Conservation (phyloP, 2,113 vertebrate species). For the Isichthys henryi region DNA sequence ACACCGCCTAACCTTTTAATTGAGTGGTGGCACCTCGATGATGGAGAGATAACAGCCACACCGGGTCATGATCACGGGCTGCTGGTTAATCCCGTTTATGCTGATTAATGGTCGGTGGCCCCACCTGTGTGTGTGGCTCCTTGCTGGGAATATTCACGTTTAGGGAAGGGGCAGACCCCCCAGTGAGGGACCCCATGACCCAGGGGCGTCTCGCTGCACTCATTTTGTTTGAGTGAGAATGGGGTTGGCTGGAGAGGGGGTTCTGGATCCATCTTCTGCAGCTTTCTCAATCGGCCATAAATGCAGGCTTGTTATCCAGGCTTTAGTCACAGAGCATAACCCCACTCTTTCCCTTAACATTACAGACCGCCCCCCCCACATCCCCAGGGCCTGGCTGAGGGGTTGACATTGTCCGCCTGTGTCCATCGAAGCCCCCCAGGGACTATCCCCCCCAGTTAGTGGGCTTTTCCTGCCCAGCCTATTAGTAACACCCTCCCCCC, state of each 20-base stretch:
- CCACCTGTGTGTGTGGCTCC: neutral
- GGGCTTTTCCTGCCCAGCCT: neutral
- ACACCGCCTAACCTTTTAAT: constrained; percentile 64
- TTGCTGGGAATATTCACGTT: neutral
- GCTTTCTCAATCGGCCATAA: neutral
- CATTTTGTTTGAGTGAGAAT: neutral
- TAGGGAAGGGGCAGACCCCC: neutral
- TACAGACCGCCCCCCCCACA: neutral
- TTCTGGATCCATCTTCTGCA: neutral
- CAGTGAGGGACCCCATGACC: neutral
- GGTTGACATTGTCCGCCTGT: constrained; percentile 13
- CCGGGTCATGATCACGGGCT: neutral
- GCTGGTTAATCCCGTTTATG: constrained; percentile 36
- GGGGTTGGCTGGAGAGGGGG: neutral
- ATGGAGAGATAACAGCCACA: constrained; percentile 44
- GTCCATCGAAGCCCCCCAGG: constrained; percentile 17
- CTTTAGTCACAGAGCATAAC: neutral
- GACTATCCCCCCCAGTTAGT: constrained; percentile 19
- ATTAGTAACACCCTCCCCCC: constrained; percentile 1
- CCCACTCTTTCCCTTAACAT: neutral
- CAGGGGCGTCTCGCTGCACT: neutral
- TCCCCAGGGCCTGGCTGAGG: neutral
- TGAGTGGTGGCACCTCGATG: constrained; percentile 57
- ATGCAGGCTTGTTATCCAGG: neutral
- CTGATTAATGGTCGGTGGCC: constrained; percentile 30